phyloP scores from a whole-genome alignment of 2,797 vertebrate genomes.

The Amblyraja radiata region DNA sequence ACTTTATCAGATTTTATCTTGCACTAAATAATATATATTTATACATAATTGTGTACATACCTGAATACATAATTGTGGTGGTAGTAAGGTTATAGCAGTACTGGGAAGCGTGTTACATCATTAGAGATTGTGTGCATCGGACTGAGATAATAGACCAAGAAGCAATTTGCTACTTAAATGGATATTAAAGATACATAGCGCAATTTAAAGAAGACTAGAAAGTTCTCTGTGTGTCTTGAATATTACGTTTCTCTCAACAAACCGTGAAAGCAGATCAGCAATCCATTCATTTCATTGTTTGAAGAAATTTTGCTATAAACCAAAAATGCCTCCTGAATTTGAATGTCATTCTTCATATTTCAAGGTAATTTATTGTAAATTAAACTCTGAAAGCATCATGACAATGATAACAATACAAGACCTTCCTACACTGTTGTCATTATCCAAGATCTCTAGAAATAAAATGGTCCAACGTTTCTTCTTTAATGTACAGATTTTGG shows the following conservation, averaged over 20 bases:
- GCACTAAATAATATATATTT: too few species aligned
- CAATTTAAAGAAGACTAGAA: background rate
- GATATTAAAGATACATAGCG: background rate
- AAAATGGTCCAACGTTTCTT: background rate
- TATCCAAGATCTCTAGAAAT: background rate
- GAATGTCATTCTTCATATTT: background rate
- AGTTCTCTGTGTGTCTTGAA: background rate
- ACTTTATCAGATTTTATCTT: too few species aligned
- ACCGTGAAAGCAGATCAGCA: background rate
- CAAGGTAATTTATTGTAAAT: background rate
- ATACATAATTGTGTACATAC: too few species aligned
- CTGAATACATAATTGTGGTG: background rate
- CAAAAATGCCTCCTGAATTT: background rate
- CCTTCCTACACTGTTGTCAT: background rate
- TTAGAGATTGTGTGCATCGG: background rate
- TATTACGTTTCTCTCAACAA: background rate
- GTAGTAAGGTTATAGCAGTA: background rate
- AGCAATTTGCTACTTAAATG: background rate
- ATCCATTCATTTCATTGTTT: background rate
- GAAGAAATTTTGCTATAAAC: background rate
- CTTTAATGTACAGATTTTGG: background rate
- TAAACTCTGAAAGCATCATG: background rate
- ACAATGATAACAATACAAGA: background rate
- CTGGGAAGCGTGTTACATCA: background rate
- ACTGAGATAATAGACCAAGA: background rate